Evolutionary conservation across 2,888 invertebrate species (phyloP), one percentile per base, ranked within the genome.

Genomic region (Cancer borealis): DNA sequence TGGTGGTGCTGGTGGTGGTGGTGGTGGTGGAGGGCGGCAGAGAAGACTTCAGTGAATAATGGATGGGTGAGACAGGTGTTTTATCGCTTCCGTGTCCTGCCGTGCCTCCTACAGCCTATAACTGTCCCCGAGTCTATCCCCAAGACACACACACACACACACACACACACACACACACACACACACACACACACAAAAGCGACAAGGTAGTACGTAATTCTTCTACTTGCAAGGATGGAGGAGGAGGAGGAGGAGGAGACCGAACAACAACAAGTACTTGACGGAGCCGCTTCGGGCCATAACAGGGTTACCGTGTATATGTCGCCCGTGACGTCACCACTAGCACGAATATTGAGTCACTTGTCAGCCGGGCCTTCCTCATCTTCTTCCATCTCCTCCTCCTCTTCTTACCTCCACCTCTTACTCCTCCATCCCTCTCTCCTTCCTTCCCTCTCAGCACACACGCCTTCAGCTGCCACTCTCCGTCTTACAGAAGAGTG

Each of bases 201-300:
- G 66, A 66, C n/a, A 66, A 66, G 66, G 66, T 17, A 66, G n/a
- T 66, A 66, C 66, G 66, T 66, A n/a, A 66, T 66, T 66, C n/a
- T 8, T 66, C n/a, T 66, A 6, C 6, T 66, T 66, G 21, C 66
- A 21, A 90, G 49, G 54, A 90, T n/a, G 90, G 90, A 90, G 49
- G 90, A 90, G 90, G 90, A 90, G 49, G 54, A 90, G 49, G 90
- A 90, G 49, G 90, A 90, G 46, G 90, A 90, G 54, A 49, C 47
- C 10, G 90, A 47, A 49, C 49, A 90, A 49, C 26, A 26, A 90
- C 49, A 49, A 90, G 90, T 47, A 90, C 12, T 8, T 66, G n/a
- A 30, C 30, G 10, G 79, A 10, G 30, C 1, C 79, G 79, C 79
- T 79, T 21, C 14, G 8, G 79, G 79, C 30, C 79, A 14, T 79